A percentile compares a stretch with the other conserved stretches of the same genome.
phyloP scores from a whole-genome alignment of 2,113 vertebrate species.

The Trogon surrucura region DNA sequence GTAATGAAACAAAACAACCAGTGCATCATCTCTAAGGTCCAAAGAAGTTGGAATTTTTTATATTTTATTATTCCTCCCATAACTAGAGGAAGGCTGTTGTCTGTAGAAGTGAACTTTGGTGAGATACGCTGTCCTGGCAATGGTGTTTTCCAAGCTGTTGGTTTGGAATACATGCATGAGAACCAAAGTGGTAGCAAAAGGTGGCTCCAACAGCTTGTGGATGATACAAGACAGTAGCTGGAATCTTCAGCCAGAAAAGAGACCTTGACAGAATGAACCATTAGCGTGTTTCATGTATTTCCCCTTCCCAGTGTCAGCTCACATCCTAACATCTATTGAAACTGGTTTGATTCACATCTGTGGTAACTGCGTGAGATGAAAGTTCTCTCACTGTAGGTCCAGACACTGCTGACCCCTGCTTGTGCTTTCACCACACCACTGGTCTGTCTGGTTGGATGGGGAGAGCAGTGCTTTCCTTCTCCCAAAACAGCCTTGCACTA shows the following conservation, averaged over 20 bases:
- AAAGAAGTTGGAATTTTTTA: not conserved
- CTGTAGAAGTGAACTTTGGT: not conserved
- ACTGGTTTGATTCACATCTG: not conserved
- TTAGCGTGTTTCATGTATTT: not conserved
- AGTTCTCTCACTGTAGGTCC: not conserved
- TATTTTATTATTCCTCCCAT: constrained; percentile 9
- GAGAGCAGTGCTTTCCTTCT: not conserved
- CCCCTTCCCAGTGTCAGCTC: not conserved
- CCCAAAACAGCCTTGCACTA: not conserved
- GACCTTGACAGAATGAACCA: not conserved
- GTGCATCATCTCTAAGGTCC: not conserved
- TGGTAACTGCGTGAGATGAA: not conserved
- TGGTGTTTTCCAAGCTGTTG: not conserved
- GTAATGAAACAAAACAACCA: constrained; percentile 11
- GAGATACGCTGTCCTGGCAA: not conserved
- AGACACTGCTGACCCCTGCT: not conserved
- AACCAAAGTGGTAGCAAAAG: not conserved
- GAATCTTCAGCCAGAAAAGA: not conserved
- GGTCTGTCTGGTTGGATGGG: not conserved
- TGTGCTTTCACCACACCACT: not conserved
- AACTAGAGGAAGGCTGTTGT: not conserved
- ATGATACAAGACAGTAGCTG: not conserved
- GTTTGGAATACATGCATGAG: not conserved
- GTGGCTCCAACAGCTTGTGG: not conserved
- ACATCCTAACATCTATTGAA: not conserved